Evolutionary conservation across 2,113 vertebrate genomes (phyloP).

Genomic region (Neodontobutis hainanensis): DNA sequence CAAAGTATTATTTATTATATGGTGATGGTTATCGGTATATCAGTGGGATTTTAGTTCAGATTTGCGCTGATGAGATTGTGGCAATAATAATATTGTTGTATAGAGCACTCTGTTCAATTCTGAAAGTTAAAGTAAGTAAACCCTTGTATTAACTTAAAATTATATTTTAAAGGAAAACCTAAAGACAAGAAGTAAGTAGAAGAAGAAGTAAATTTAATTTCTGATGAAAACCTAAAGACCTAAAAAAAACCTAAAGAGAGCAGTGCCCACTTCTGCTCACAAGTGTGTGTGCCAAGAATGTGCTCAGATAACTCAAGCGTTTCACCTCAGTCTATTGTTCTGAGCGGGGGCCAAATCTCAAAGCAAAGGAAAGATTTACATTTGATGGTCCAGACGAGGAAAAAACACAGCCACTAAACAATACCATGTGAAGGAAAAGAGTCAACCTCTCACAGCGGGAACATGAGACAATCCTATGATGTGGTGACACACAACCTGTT

Average conservation of each 20-base stretch:
- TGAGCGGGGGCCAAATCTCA: constrained; percentile 10
- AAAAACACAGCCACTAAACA: constrained; percentile 20
- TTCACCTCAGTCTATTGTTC: constrained; percentile 27
- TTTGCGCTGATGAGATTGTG: too few relatives aligned
- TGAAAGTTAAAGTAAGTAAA: too few relatives aligned
- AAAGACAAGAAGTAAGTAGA: too few relatives aligned
- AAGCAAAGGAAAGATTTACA: constrained; percentile 8
- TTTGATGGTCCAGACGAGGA: constrained; percentile 1
- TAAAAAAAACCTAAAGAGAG: neutral
- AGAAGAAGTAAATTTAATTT: too few relatives aligned
- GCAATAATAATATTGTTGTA: too few relatives aligned
- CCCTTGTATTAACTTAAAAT: too few relatives aligned
- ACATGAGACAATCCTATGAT: neutral
- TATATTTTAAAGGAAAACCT: too few relatives aligned
- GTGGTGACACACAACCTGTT: neutral
- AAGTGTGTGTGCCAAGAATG: constrained; percentile 3
- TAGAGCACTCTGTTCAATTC: too few relatives aligned
- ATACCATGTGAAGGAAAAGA: neutral
- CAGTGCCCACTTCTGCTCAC: constrained; percentile 30
- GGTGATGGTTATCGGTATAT: too few relatives aligned
- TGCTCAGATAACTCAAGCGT: constrained; percentile 14
- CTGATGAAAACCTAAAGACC: too few relatives aligned
- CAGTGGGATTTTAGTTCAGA: too few relatives aligned
- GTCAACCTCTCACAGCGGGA: neutral
- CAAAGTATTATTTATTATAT: too few relatives aligned